Conservation (phyloP, 2,888 invertebrate species). For the Drosophila lacicola region DNA sequence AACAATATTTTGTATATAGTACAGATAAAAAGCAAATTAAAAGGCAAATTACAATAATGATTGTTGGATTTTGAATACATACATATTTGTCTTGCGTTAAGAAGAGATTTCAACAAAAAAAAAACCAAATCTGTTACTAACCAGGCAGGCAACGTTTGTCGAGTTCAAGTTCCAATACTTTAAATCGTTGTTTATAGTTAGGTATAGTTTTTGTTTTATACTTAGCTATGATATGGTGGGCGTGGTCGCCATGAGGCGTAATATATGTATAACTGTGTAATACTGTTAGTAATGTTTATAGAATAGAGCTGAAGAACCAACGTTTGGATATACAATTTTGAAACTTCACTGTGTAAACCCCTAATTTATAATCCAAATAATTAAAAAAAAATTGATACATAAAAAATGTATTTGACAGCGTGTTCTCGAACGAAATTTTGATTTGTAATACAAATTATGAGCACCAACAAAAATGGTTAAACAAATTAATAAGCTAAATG, state of each 20-base stretch:
- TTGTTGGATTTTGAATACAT: slow-evolving; percentile 36
- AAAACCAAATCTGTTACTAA: slow-evolving; percentile 59
- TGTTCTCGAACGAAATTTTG: too few relatives aligned
- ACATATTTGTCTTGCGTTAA: slow-evolving; percentile 37
- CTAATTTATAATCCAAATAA: neutral
- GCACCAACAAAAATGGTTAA: too few relatives aligned
- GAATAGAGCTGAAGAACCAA: slow-evolving; percentile 40
- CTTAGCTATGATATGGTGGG: slow-evolving; percentile 58
- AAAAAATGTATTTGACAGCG: too few relatives aligned
- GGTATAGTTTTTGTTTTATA: slow-evolving; percentile 32
- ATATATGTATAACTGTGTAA: slow-evolving; percentile 34
- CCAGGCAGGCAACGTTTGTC: slow-evolving; percentile 58
- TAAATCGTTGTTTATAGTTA: slow-evolving; percentile 31
- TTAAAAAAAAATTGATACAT: too few relatives aligned
- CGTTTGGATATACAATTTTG: neutral
- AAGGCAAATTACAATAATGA: slow-evolving; percentile 47
- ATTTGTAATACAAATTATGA: too few relatives aligned
- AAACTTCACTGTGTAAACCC: neutral
- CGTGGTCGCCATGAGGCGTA: slow-evolving; percentile 44
- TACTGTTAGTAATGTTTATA: slow-evolving; percentile 47
- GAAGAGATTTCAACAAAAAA: slow-evolving; percentile 26
- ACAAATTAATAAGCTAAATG: too few relatives aligned
- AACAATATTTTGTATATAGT: slow-evolving; percentile 1
- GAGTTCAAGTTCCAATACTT: slow-evolving; percentile 71
- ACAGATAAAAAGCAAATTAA: slow-evolving; percentile 46